Base-by-base conservation (phyloP, 2,888 invertebrate genomes). In the Apomyelois bistriatella region DNA sequence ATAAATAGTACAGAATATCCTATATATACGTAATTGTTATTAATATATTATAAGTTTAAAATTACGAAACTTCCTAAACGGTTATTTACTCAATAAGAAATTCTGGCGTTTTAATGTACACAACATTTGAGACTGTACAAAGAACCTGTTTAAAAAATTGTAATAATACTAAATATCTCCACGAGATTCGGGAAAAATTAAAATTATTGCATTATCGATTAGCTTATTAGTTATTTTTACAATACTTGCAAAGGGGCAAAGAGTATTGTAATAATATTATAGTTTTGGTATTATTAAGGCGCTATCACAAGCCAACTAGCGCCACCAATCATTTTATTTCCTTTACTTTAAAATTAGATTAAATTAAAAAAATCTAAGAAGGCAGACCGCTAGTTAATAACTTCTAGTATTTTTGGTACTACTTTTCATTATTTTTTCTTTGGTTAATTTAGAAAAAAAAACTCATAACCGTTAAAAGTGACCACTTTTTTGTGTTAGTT, bases 1-100 rank as follows among this genome's bases (percentile, higher is more conserved):
- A 66, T 64, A 65, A 62, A 78, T 72, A 74, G 61, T 74, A 71
- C 71, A 79, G 76, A 76, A 76, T 83, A 81, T 68, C 70, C 76
- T 80, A 79, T 72, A 68, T 72, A 70, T 68, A 72, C 70, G 17
- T 51, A 52, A 52, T 37, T 52, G 66, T 59, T n/a, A n/a, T n/a
- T 46, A 32, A 46, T 59, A 65, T 70, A 64, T 68, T 70, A 58
- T 58, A 65, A 68, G 66, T 59, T 64, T 54, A 65, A 62, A 62
- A 63, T 64, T 71, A 58, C 55, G 72, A 80, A 82, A 78, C 74
- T 65, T 64, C 74, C 78, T 81, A 82, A 68, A 75, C 66, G 72
- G 68, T 75, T 62, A 66, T 59, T 61, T 54, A 56, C 36, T 64
- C 69, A 70, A 68, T 68, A 72, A 70, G 70, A 71, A 78, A 72